phyloP scores from a whole-genome alignment of 2,797 vertebrate species.

The Psittacula derbiana region DNA sequence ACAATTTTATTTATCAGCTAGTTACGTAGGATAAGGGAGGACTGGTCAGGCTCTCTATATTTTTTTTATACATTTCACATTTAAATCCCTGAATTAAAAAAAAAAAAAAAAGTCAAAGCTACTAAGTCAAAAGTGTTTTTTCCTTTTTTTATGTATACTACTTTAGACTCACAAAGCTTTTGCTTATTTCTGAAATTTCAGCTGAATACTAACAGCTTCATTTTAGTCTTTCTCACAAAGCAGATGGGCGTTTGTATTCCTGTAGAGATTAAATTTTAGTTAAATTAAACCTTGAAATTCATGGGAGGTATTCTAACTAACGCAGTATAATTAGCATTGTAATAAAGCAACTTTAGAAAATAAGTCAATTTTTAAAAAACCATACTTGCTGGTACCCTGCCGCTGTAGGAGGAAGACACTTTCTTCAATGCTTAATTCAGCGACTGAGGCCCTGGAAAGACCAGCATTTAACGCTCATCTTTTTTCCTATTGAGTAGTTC shows the following conservation, averaged over 20 bases:
- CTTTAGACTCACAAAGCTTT: not conserved
- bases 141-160: not conserved
- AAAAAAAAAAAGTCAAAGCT: not conserved
- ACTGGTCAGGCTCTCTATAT: not conserved
- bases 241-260: not conserved
- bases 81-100: not conserved
- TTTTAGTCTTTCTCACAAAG: not conserved
- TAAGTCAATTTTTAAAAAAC: not conserved
- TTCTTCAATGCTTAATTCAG: not conserved
- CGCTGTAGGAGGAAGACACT: not conserved
- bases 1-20: not conserved
- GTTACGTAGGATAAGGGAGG: not conserved
- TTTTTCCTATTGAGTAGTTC: not conserved
- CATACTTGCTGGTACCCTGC: not conserved
- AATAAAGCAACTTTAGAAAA: not conserved
- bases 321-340: not conserved
- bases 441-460: not conserved
- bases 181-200: not conserved
- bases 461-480: not conserved
- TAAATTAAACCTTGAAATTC: not conserved
- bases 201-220: not conserved
- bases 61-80: not conserved
- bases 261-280: not conserved
- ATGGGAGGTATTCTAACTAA: not conserved
- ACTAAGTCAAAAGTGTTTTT: not conserved